These are phyloP conservation scores for Nebria brevicollis DNA, from an alignment of 2,888 invertebrate species.

Conservation along the genomic window DNA sequence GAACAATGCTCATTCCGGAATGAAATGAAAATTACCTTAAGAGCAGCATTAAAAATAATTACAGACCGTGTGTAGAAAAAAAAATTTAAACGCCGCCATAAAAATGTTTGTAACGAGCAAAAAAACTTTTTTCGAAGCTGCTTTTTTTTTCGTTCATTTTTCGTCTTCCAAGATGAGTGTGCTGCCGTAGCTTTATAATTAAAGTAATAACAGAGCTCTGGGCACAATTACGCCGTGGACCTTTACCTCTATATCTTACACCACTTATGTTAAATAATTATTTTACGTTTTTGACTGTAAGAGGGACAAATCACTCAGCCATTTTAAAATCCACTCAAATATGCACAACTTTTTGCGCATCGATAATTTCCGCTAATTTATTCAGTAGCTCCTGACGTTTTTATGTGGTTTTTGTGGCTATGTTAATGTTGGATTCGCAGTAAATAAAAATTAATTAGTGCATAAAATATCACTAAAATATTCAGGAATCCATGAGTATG, in stretches of 20 bases:
- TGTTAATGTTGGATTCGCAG: background rate
- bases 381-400: slow-evolving; percentile 16
- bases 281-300: background rate
- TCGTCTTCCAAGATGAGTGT: slow-evolving; percentile 30
- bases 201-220: slow-evolving; percentile 52
- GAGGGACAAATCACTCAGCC: background rate
- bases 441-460: background rate
- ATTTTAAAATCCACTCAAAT: background rate
- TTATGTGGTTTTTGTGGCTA: slow-evolving; percentile 19
- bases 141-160: slow-evolving; percentile 20
- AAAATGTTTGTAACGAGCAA: slow-evolving; percentile 49
- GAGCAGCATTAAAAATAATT: slow-evolving; percentile 51
- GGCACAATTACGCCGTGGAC: slow-evolving; percentile 30
- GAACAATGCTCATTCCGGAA: slow-evolving; percentile 37
- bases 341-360: background rate
- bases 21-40: slow-evolving; percentile 46
- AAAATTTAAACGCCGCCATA: slow-evolving; percentile 49
- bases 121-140: slow-evolving; percentile 49
- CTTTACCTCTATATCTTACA: slow-evolving; percentile 13
- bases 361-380: slow-evolving; percentile 3
- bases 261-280: slow-evolving; percentile 9
- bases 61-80: slow-evolving; percentile 48
- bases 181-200: slow-evolving; percentile 52
- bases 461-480: background rate
- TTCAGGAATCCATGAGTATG: background rate